Evolutionary conservation across 2,888 invertebrate genomes (phyloP).

Genomic region (Zaprionus bogoriensis): DNA sequence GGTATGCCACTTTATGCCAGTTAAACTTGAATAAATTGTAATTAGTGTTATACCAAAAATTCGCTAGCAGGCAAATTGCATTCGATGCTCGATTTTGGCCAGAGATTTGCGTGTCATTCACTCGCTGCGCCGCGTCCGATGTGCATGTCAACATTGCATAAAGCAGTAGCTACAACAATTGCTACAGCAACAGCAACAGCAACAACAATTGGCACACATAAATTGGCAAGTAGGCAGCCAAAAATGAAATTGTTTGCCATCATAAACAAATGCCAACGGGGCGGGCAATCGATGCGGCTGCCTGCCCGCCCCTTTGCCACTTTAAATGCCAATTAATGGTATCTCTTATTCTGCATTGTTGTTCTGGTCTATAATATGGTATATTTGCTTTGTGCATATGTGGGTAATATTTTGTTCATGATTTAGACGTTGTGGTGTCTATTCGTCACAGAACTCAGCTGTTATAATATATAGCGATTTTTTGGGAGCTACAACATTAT

Average conservation of each 20-base stretch:
- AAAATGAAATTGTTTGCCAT: constrained; percentile 40
- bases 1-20: no score
- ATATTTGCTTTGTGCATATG: no score
- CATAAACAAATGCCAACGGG: constrained; percentile 34
- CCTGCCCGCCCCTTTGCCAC: constrained; percentile 3
- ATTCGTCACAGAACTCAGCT: no score
- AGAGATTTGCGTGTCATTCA: constrained; percentile 29
- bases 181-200: constrained; percentile 15
- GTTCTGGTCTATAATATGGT: no score
- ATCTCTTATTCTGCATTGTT: no score
- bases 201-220: constrained; percentile 48
- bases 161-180: constrained; percentile 15
- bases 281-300: constrained; percentile 24
- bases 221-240: constrained; percentile 47
- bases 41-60: no score
- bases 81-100: not conserved
- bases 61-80: constrained; percentile 1
- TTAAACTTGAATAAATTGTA: no score
- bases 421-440: no score
- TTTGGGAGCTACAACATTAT: no score
- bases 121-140: constrained; percentile 21
- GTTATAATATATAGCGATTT: no score
- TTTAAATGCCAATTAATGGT: constrained; percentile 40
- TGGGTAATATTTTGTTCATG: no score
- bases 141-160: constrained; percentile 69